These are phyloP conservation scores for Luscinia megarhynchos DNA, from an alignment of 2,797 vertebrate species.

Conservation along the genomic window DNA sequence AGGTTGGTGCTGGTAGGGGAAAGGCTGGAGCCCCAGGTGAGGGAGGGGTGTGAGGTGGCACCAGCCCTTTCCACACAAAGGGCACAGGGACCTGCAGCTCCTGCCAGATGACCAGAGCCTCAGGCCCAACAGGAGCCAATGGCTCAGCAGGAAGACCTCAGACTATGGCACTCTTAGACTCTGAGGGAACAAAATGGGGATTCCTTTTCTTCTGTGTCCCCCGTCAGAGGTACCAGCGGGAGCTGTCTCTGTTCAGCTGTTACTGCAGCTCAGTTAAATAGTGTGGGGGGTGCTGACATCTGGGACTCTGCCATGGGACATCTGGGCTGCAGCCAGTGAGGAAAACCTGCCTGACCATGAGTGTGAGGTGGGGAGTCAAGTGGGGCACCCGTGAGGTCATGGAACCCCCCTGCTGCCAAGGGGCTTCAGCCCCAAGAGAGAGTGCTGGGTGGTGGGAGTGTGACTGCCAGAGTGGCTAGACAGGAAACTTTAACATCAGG, in stretches of 20 bases:
- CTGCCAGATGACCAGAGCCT: neutral
- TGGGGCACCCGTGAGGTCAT: rapidly evolving
- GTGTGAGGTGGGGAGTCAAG: neutral
- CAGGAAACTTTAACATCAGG: neutral
- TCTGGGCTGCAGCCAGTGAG: neutral
- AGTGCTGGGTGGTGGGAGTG: neutral
- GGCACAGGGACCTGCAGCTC: neutral
- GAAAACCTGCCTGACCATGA: neutral
- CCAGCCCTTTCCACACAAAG: neutral
- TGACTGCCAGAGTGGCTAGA: neutral
- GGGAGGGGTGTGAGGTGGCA: neutral
- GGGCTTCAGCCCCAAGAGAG: neutral
- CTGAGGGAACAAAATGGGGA: neutral
- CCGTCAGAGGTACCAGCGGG: neutral
- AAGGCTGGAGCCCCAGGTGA: neutral
- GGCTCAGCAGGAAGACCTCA: neutral
- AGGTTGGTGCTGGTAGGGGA: no score
- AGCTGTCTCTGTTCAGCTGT: neutral
- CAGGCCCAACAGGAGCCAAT: neutral
- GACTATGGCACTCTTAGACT: neutral
- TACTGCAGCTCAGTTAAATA: rapidly evolving
- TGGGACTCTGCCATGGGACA: neutral
- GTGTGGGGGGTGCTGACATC: neutral
- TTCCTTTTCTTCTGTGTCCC: no score
- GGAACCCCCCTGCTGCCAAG: rapidly evolving